Percentiles rank a stretch among this genome's conserved stretches.
Evolutionary conservation across 2,797 vertebrate genomes (phyloP).

Genomic region (Argyrosomus regius): DNA sequence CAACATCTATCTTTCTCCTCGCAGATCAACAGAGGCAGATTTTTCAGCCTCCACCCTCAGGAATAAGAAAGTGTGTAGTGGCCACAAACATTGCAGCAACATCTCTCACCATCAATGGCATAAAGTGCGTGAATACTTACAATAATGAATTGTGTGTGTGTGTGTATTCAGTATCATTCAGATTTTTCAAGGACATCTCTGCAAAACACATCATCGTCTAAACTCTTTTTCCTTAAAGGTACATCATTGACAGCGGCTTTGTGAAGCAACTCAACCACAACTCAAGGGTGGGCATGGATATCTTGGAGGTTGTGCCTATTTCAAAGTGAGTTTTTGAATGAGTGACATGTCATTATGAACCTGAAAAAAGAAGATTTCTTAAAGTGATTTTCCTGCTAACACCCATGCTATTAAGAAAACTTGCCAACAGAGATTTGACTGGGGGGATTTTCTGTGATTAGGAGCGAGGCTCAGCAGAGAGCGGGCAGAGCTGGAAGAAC

Average conservation of each 20-base stretch:
- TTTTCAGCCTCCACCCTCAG: constrained; percentile 92
- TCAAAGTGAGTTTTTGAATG: constrained; percentile 90
- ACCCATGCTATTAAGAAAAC: background rate
- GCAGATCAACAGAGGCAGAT: constrained; percentile 96
- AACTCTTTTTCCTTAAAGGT: constrained; percentile 79
- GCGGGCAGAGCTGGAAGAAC: constrained; percentile 95
- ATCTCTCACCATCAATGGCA: constrained; percentile 96
- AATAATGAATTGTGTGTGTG: too few species aligned
- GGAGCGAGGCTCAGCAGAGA: constrained; percentile 95
- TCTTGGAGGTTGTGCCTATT: constrained; percentile 97
- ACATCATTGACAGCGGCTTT: constrained; percentile 97
- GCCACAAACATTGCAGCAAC: constrained; percentile 98
- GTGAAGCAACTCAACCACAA: constrained; percentile 98
- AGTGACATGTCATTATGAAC: background rate
- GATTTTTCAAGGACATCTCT: background rate
- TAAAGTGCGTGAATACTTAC: constrained; percentile 86
- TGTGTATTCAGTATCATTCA: background rate
- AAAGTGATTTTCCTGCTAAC: background rate
- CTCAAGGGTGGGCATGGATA: constrained; percentile 93
- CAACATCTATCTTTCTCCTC: constrained; percentile 18
- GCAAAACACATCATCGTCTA: background rate
- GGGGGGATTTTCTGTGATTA: constrained; percentile 66
- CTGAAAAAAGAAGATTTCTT: background rate
- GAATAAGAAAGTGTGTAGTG: constrained; percentile 96
- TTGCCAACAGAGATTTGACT: constrained; percentile 10